Percentiles rank a stretch among this genome's conserved stretches.
Conservation (phyloP, 53 echinoderm and acorn worm species). For the Apostichopus leukothele region DNA sequence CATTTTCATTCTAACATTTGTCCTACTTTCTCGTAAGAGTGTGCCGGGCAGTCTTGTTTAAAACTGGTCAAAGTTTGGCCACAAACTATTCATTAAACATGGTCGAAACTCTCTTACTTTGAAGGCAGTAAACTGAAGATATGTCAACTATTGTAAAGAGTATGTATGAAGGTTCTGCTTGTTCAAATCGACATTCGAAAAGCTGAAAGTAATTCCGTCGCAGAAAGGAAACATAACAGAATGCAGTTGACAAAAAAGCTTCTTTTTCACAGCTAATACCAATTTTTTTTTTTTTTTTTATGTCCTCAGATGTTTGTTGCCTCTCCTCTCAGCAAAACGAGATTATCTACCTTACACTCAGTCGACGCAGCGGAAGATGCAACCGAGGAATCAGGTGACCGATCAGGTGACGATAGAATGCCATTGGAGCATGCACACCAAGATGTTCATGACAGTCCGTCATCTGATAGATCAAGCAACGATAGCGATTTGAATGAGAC, state of each 20-base stretch:
- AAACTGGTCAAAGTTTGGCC: no score
- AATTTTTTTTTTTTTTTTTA: neutral
- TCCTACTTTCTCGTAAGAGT: no score
- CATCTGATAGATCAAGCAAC: neutral
- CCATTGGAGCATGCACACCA: neutral
- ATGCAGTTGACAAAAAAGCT: no score
- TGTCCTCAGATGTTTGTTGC: neutral
- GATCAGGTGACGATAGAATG: conserved; percentile 30
- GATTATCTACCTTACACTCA: conserved; percentile 50
- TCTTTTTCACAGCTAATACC: neutral
- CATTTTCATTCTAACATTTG: no score
- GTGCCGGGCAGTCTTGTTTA: no score
- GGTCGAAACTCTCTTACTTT: no score
- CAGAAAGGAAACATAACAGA: no score
- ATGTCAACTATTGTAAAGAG: no score
- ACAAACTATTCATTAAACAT: no score
- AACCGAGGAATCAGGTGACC: conserved; percentile 57
- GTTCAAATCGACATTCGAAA: neutral
- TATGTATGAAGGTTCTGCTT: neutral
- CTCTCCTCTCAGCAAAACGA: conserved; percentile 10
- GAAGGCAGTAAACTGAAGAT: no score
- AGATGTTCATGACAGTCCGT: neutral
- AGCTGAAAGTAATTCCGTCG: no score
- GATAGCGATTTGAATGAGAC: conserved; percentile 45
- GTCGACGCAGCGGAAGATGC: conserved; percentile 50